phyloP scores from a whole-genome alignment of 2,113 vertebrate genomes.

The pig (Sus scrofa) region DNA sequence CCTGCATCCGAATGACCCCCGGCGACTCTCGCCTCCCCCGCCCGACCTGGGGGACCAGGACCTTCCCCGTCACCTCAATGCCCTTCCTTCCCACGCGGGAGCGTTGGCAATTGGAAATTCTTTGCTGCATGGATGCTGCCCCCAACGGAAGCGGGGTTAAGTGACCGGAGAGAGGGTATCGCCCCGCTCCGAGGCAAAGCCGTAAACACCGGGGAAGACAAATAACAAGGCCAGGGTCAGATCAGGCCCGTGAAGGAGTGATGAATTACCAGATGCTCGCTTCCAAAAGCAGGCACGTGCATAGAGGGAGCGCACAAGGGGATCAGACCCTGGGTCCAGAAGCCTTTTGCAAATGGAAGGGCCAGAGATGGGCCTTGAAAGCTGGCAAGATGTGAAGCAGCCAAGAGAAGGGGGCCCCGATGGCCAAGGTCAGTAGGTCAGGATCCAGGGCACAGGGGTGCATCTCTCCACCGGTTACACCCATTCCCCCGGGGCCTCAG shows the following conservation, averaged over 20 bases:
- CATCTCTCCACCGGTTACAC: background rate
- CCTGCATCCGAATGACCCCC: background rate
- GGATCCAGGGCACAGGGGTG: background rate
- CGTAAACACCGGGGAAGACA: background rate
- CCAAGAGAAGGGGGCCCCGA: background rate
- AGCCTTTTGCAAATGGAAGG: background rate
- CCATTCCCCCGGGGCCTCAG: background rate
- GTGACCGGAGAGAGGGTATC: constrained; percentile 32
- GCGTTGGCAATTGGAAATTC: background rate
- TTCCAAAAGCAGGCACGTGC: background rate
- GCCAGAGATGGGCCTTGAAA: background rate
- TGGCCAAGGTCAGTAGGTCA: background rate
- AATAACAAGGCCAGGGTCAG: constrained; percentile 31
- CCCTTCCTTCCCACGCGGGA: background rate
- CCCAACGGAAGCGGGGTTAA: background rate
- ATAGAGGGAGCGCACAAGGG: background rate
- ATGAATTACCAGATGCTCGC: constrained; percentile 13
- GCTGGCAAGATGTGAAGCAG: background rate
- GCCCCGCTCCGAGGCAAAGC: constrained; percentile 29
- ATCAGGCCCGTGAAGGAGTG: constrained; percentile 23
- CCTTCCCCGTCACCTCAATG: background rate
- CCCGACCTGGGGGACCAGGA: background rate
- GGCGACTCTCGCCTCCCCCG: background rate
- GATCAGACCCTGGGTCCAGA: background rate
- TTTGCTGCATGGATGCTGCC: constrained; percentile 27